These are phyloP conservation scores for Periparus ater DNA, from an alignment of 2,797 vertebrate species.

Conservation along the genomic window DNA sequence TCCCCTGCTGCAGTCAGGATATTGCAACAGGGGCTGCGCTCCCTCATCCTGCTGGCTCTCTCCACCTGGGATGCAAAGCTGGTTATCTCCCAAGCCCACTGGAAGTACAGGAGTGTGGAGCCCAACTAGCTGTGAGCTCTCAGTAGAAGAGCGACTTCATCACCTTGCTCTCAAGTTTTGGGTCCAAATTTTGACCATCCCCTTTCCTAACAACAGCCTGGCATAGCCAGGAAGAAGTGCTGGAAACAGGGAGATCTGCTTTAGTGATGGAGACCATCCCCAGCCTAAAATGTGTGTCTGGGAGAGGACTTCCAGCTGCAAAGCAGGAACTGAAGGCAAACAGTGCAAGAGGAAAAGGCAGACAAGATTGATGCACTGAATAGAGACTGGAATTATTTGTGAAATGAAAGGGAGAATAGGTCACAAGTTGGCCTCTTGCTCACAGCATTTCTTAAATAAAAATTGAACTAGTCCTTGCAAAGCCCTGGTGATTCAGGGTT, in stretches of 20 bases:
- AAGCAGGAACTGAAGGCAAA: not conserved
- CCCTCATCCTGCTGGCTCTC: fast-evolving
- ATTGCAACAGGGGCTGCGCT: not conserved
- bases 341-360: not conserved
- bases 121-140: not conserved
- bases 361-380: not conserved
- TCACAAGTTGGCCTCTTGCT: not conserved
- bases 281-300: not conserved
- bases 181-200: not conserved
- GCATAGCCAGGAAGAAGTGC: not conserved
- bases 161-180: not conserved
- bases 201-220: not conserved
- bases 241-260: not conserved
- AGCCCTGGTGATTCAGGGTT: not conserved
- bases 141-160: not conserved
- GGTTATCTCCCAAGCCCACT: not conserved
- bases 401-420: not conserved
- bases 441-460: not conserved
- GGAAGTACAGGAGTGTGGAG: not conserved
- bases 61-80: not conserved
- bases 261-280: not conserved
- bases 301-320: not conserved
- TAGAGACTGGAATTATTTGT: not conserved
- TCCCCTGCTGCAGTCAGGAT: not conserved
- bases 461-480: not conserved